Evolutionary conservation across 2,797 vertebrate species (phyloP), one percentile per base, ranked within the genome.

Genomic region (Brachyrhaphis roseni): DNA sequence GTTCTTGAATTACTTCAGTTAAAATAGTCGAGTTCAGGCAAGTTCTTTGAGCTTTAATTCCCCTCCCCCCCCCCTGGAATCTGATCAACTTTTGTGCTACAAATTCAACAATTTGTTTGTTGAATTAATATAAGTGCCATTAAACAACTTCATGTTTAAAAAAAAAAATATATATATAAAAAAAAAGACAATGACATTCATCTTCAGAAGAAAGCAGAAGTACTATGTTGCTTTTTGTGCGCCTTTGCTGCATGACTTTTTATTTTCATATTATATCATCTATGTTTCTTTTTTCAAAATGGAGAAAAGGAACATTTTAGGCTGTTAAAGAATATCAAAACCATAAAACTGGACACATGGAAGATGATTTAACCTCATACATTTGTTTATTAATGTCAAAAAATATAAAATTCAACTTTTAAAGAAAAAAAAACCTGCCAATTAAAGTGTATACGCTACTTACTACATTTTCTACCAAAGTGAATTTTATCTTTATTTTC

Each of bases 91-190:
- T 41, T 68, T 1, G 1, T 36, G 7, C 59, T 18, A 20, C 59
- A 64, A 41, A 71, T 18, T 26, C 41, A 45, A 16, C 68, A 8
- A 71, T 15, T 71, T 45, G 39, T 15, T 70, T 16, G 39, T n/a
- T 1, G 1, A 0, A 71, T 71, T 15, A 0, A 15, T 45, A n/a
- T 0, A 10, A 64, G 16, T 20, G 16, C 3, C 18, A 0, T 36
- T 36, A 64, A 64, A 8, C 59, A 34, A 4, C 31, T 62, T 51
- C 59, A 64, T 3, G 7, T 34, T 16, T 34, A 20, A 39, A 1
- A 39, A 3, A 10, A 5, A 8, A n/a, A n/a, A n/a, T n/a, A n/a
- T n/a, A n/a, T 4, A 59, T 1, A 12, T 28, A 12, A 5, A 26
- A 68, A 10, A 36, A 68, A 23, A 0, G 20, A 5, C 8, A 5